These are phyloP conservation scores for Itoplectis maculator DNA, from an alignment of 2,888 invertebrate genomes.

Conservation along the genomic window DNA sequence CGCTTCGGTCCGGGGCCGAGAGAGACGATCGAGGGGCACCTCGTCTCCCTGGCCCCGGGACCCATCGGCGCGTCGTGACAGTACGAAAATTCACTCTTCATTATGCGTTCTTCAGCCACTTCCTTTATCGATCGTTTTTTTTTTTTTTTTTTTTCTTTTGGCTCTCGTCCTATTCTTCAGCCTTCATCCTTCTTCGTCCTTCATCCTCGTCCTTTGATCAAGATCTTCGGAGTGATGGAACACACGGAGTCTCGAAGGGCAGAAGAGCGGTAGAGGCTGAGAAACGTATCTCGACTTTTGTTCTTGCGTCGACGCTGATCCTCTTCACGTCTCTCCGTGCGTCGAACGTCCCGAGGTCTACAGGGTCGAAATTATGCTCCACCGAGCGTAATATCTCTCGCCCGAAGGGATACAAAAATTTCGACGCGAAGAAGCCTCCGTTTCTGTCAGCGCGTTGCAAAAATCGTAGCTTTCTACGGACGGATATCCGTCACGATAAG, in stretches of 20 bases:
- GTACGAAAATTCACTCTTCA: conserved; percentile 53
- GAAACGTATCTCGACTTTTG: conserved; percentile 3
- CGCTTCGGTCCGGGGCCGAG: neutral
- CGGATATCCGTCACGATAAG: neutral
- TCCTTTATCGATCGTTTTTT: neutral
- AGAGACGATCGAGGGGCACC: conserved; percentile 1
- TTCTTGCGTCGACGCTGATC: conserved; percentile 20
- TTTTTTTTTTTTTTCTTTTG: conserved; percentile 29
- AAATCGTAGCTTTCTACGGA: neutral
- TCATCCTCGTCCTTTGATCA: conserved; percentile 34
- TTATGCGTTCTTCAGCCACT: conserved; percentile 27
- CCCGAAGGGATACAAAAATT: neutral
- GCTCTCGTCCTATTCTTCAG: too few species aligned
- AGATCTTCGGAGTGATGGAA: conserved; percentile 36
- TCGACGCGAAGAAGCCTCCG: too few species aligned
- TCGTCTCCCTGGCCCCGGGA: conserved; percentile 13
- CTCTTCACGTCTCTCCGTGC: neutral
- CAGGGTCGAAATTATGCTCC: neutral
- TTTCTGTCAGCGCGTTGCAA: too few species aligned
- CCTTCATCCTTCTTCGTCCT: conserved; percentile 29
- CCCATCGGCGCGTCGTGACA: conserved; percentile 53
- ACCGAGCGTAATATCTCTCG: conserved; percentile 19
- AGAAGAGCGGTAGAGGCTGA: conserved; percentile 22
- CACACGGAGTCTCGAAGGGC: conserved; percentile 17
- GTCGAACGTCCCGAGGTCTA: neutral